These are phyloP conservation scores for Pedionomus torquatus DNA, from an alignment of 2,113 vertebrate species.

Conservation along the genomic window DNA sequence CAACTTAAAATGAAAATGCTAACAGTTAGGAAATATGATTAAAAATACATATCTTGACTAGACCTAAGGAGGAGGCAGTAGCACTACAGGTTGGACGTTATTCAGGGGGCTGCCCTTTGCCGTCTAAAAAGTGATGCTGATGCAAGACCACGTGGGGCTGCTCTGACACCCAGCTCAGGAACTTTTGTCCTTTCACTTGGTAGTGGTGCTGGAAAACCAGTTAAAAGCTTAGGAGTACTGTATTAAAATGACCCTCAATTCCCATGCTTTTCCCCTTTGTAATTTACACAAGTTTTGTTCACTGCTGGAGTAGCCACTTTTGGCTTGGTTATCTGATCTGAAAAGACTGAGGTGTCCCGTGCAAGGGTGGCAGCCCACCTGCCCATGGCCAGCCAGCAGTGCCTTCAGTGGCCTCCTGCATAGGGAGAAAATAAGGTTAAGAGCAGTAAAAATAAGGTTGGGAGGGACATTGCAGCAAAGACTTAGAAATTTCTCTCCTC, in stretches of 20 bases:
- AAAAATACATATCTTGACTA: neutral
- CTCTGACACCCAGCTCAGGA: neutral
- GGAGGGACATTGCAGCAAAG: neutral
- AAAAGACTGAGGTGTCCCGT: fast-evolving
- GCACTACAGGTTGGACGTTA: neutral
- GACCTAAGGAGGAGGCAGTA: neutral
- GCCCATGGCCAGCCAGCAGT: neutral
- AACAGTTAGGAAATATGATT: neutral
- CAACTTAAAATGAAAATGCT: neutral
- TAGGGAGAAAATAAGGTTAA: neutral
- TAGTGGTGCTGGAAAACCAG: fast-evolving
- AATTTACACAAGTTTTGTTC: neutral
- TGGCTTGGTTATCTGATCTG: neutral
- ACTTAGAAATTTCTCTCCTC: neutral
- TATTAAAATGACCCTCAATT: neutral
- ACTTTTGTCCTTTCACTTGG: neutral
- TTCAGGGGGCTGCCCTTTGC: neutral
- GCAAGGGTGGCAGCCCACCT: neutral
- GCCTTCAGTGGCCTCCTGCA: neutral
- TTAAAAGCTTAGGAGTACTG: neutral
- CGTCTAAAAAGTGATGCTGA: fast-evolving
- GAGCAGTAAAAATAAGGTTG: neutral
- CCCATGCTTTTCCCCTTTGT: neutral
- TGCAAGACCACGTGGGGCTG: neutral
- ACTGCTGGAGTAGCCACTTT: neutral